Conservation (phyloP, 2,113 vertebrate genomes). For the Ovibos moschatus region DNA sequence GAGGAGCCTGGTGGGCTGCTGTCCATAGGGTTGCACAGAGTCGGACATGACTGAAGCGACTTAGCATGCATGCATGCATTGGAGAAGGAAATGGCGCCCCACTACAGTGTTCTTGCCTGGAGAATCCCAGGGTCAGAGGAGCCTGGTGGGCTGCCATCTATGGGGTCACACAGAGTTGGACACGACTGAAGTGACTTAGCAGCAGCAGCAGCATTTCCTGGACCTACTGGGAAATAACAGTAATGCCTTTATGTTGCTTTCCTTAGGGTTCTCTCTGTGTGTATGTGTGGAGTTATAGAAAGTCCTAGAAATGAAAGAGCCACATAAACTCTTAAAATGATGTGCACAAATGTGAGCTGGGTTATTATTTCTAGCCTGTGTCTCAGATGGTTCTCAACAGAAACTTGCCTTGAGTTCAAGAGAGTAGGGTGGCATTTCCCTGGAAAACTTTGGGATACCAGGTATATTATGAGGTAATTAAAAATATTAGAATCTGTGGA, state of each 20-base stretch:
- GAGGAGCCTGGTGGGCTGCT: neutral
- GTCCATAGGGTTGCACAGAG: neutral
- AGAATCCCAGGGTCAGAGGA: neutral
- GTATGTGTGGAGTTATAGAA: neutral
- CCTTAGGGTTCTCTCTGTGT: neutral
- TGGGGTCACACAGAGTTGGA: fast-evolving
- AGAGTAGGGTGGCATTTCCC: neutral
- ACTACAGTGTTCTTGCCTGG: neutral
- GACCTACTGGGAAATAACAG: neutral
- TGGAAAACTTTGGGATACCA: neutral
- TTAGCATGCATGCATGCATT: neutral
- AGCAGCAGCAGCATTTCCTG: neutral
- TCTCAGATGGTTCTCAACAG: neutral
- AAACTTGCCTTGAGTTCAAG: neutral
- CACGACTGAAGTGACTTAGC: fast-evolving
- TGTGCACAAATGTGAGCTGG: neutral
- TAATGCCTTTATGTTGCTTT: neutral
- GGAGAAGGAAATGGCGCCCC: neutral
- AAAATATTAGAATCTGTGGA: neutral
- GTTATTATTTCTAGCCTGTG: neutral
- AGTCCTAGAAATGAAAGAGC: neutral
- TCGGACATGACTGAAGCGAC: fast-evolving
- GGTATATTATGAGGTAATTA: neutral
- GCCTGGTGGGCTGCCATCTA: neutral
- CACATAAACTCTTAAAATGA: neutral